phyloP scores from a whole-genome alignment of 2,797 vertebrate species.

The Crenuchus spilurus region DNA sequence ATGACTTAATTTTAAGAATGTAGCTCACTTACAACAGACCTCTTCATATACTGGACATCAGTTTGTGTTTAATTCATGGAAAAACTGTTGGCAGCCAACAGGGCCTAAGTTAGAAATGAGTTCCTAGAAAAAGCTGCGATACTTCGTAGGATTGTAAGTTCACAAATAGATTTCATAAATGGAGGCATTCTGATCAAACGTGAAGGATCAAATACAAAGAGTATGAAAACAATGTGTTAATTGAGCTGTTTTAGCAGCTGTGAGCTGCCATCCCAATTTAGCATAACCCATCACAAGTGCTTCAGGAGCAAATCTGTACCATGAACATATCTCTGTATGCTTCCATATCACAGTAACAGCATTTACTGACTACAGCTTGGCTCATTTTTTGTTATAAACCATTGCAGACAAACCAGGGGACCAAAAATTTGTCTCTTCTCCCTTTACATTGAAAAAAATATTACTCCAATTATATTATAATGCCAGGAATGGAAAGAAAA shows the following conservation, averaged over 20 bases:
- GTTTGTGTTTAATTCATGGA: too few relatives aligned
- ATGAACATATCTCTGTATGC: background rate
- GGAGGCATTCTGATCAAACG: background rate
- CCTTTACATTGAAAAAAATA: slow-evolving; percentile 9
- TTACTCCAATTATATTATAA: slow-evolving; percentile 1
- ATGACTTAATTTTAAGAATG: too few relatives aligned
- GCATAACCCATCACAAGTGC: background rate
- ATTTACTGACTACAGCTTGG: background rate
- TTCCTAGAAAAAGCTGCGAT: background rate
- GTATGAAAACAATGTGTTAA: background rate
- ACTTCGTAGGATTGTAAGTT: background rate
- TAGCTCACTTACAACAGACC: too few relatives aligned
- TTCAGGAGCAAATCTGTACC: background rate
- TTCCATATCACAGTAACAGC: slow-evolving; percentile 4
- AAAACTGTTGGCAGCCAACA: too few relatives aligned
- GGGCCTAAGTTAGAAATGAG: background rate
- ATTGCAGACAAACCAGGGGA: slow-evolving; percentile 23
- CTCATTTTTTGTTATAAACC: background rate
- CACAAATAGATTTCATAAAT: background rate
- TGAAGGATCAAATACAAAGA: background rate
- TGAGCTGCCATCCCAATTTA: background rate
- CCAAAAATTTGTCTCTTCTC: slow-evolving; percentile 22
- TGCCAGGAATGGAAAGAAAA: slow-evolving; percentile 1
- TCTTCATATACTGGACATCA: too few relatives aligned
- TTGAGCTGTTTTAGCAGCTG: background rate